Evolutionary conservation across 2,113 vertebrate species (phyloP), one percentile per base, ranked within the genome.

Genomic region (Gobiocypris rarus): DNA sequence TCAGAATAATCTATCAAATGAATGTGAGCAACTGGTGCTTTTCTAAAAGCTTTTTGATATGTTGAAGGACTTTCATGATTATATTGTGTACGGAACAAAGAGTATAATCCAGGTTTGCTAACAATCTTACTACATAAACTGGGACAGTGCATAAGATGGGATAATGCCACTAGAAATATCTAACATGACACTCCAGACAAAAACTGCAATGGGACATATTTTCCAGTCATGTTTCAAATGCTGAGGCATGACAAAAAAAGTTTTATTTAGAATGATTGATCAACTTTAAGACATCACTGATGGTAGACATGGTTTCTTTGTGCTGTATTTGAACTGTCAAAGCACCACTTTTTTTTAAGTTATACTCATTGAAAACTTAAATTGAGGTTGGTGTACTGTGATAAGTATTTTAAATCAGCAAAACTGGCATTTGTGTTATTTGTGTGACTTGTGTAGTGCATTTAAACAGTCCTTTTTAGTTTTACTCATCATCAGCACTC

Each of bases 341-440:
- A 69, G 15, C 59, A 9, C 5, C 45, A 45, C 24, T 10, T 75
- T 82, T n/a, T 58, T 31, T 31, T 69, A n/a, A 67, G 24, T 24
- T 13, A 59, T 14, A 65, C 56, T 81, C 11, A 61, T 59, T 67
- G 24, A 81, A 15, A 54, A 75, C 86, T 43, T n/a, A 56, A 70
- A n/a, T 56, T 22, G 45, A 83, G 38, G 76, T 69, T 54, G 48
- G 67, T 71, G 83, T 84, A 65, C 78, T 63, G 83, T 87, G 83
- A 61, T 43, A 59, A 81, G 73, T 78, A 69, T 73, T 61, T 14
- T 17, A 84, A 82, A 77, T 67, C 65, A 59, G 52, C 31, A 19
- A 86, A 58, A 75, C 61, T 65, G 65, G 71, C 38, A 52, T 84
- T 61, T 81, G 84, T 74, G 56, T 74, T 74, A 65, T 26, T 74